Base-by-base conservation (phyloP, 2,797 vertebrate species). In the Chromis chromis region DNA sequence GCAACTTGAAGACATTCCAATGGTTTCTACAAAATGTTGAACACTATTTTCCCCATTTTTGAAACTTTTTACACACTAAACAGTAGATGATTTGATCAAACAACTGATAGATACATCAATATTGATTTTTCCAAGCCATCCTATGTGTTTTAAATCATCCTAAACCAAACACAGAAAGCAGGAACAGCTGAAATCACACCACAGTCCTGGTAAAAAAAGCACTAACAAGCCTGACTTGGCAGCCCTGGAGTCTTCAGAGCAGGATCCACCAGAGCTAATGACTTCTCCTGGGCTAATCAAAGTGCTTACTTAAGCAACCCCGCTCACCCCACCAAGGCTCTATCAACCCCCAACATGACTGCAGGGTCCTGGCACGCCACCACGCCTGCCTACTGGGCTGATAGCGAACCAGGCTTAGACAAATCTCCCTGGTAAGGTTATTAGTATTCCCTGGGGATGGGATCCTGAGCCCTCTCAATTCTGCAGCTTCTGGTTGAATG, bases 381-480 rank as follows among this genome's bases (percentile, higher is more conserved):
- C 73, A 59, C 8, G 67, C 40, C 69, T 56, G 60, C 79, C 75
- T 59, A 17, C 57, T 54, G 73, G 39, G 70, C 46, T 42, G 55
- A 57, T 76, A 31, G 65, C 19, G 68, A 80, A 75, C 54, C 11
- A 44, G 33, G 76, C 69, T 78, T 46, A 84, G 74, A 50, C 39
- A 84, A 78, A 78, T 79, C 83, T 42, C 78, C 64, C 50, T 60
- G 70, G 63, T 82, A 52, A 75, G 78, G 78, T 76, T 82, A 81
- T 86, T 70, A 84, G 73, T 74, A 75, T 77, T 78, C 82, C 75
- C 75, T 1, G 17, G 49, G 66, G 84, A 49, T 65, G 76, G 59
- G 77, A 78, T 79, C 75, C 70, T 78, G 46, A 80, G 66, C 78
- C 62, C 19, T 72, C 70, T 82, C 76, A 72, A 77, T 70, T 86